These are phyloP conservation scores for Limnothrissa miodon DNA, from an alignment of 2,113 vertebrate species.

Conservation along the genomic window DNA sequence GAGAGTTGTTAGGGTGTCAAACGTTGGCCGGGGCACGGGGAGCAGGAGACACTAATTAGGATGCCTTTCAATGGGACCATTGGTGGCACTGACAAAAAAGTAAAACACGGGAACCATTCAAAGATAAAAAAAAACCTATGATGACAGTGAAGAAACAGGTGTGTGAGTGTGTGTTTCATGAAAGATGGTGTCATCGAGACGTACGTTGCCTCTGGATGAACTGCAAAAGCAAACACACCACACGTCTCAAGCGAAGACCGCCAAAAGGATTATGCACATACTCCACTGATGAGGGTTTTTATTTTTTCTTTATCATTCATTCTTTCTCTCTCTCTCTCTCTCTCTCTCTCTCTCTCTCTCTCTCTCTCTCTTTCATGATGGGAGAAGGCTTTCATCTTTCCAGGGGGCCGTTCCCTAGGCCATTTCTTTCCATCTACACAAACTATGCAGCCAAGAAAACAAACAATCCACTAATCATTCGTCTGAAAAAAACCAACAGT, in stretches of 20 bases:
- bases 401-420: slow-evolving; percentile 21
- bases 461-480: slow-evolving; percentile 8
- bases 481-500: slow-evolving; percentile 12
- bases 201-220: not conserved
- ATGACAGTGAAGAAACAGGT: slow-evolving; percentile 9
- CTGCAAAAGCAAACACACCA: not conserved
- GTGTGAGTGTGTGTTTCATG: not conserved
- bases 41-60: not conserved
- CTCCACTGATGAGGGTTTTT: slow-evolving; percentile 20
- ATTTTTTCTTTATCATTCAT: not conserved
- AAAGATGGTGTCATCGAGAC: not conserved
- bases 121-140: not conserved
- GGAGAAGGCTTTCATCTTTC: slow-evolving; percentile 10
- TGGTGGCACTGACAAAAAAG: not conserved
- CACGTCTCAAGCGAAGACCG: not conserved
- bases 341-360: not conserved
- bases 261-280: slow-evolving; percentile 15
- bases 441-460: not conserved
- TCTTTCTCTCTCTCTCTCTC: not conserved
- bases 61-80: not conserved
- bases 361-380: not conserved
- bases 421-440: not conserved
- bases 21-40: not conserved
- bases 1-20: slow-evolving; percentile 11
- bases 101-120: no score